Conservation (phyloP, 2,113 vertebrate species). For the Varanus salvator region DNA sequence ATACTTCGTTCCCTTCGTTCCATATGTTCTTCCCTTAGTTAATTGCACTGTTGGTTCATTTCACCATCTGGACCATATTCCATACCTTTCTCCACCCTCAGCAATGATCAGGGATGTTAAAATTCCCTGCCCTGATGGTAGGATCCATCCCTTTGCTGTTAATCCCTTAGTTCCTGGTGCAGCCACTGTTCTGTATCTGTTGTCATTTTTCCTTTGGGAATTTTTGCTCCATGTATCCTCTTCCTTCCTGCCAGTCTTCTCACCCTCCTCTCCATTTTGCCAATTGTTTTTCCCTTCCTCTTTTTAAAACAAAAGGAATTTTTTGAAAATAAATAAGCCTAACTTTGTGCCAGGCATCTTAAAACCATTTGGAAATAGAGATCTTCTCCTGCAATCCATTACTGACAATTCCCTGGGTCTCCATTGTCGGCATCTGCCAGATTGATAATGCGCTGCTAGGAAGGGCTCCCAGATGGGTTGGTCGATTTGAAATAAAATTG, state of each 20-base stretch:
- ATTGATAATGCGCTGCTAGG: constrained; percentile 40
- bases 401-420: constrained; percentile 46
- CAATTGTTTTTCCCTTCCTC: not conserved
- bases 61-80: too few relatives aligned
- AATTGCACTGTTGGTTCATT: too few relatives aligned
- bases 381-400: constrained; percentile 57
- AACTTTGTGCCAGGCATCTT: constrained; percentile 49
- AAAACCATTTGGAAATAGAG: constrained; percentile 57
- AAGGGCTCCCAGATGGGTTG: not conserved
- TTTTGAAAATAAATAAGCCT: constrained; percentile 3
- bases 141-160: not conserved
- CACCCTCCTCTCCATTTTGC: not conserved
- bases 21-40: too few relatives aligned
- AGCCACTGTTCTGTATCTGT: too few relatives aligned
- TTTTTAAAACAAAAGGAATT: not conserved
- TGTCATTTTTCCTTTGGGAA: not conserved
- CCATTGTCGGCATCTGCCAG: constrained; percentile 37
- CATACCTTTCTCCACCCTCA: too few relatives aligned
- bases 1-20: too few relatives aligned
- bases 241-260: not conserved
- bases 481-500: constrained; percentile 34
- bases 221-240: not conserved
- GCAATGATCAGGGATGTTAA: not conserved
- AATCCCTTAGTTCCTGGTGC: not conserved
- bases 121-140: too few relatives aligned